A percentile compares a stretch with the other conserved stretches of the same genome.
Conservation (phyloP, 2,888 invertebrate genomes). For the Adineta ricciae region DNA sequence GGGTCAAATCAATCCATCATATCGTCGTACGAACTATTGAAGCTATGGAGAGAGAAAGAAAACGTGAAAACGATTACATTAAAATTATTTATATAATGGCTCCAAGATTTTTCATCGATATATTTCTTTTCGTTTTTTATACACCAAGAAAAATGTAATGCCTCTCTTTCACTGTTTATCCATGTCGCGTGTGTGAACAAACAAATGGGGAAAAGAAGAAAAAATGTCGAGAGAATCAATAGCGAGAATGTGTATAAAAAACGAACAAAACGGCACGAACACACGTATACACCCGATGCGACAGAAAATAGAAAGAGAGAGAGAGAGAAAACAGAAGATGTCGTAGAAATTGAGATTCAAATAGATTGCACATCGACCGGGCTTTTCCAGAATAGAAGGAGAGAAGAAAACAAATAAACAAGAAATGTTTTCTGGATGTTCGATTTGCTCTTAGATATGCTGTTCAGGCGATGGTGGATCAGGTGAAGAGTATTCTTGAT, state of each 20-base stretch:
- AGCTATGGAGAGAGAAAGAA: not conserved
- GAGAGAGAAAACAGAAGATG: not conserved
- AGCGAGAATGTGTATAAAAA: slow-evolving; percentile 7
- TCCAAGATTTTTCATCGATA: not conserved
- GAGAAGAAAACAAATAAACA: not conserved
- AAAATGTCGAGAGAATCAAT: not conserved
- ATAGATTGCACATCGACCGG: slow-evolving; percentile 15
- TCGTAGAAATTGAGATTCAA: slow-evolving; percentile 4
- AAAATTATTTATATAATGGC: slow-evolving; percentile 6
- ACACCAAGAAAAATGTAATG: not conserved
- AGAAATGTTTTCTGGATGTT: not conserved
- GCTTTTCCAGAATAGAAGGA: not conserved
- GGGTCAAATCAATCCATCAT: slow-evolving; percentile 13
- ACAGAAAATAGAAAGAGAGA: not conserved
- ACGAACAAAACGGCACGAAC: slow-evolving; percentile 13
- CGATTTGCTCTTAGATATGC: not conserved
- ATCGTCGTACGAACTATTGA: not conserved
- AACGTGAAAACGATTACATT: slow-evolving; percentile 1
- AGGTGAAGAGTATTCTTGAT: not conserved
- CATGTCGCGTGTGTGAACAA: slow-evolving; percentile 7
- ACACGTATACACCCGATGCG: slow-evolving; percentile 13
- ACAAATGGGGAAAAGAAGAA: not conserved
- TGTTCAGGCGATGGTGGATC: slow-evolving; percentile 7
- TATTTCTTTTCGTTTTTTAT: not conserved
- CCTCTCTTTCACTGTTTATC: not conserved